Conservation (phyloP, 1,140 invertebrate species). For the Homarus americanus region DNA sequence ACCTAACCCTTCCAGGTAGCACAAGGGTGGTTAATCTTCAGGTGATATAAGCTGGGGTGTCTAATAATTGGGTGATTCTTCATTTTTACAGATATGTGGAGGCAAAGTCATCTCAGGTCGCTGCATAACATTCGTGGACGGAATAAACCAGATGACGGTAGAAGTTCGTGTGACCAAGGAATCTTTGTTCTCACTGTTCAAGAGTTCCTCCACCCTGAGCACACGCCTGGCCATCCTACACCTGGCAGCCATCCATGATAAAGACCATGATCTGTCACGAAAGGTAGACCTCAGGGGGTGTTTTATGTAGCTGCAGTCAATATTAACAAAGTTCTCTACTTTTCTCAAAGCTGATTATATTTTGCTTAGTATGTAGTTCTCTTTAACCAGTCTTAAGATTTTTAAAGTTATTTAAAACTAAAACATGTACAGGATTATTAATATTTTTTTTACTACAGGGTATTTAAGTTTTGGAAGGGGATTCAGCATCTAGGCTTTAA, state of each 20-base stretch:
- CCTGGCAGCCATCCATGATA: slow-evolving; percentile 70
- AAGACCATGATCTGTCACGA: slow-evolving; percentile 71
- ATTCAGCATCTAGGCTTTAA: too few relatives aligned
- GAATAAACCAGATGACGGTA: slow-evolving; percentile 56
- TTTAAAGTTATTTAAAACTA: neutral
- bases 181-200: slow-evolving; percentile 71
- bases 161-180: slow-evolving; percentile 72
- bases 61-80: too few relatives aligned
- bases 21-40: too few relatives aligned
- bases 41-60: too few relatives aligned
- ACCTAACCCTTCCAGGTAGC: too few relatives aligned
- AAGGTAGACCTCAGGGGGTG: slow-evolving; percentile 55
- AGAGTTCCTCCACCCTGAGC: slow-evolving; percentile 57
- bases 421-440: too few relatives aligned
- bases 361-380: too few relatives aligned
- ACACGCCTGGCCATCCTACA: slow-evolving; percentile 68
- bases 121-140: slow-evolving; percentile 65
- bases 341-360: neutral
- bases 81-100: slow-evolving; percentile 20
- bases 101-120: slow-evolving; percentile 52
- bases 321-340: neutral
- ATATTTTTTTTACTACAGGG: too few relatives aligned
- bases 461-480: too few relatives aligned
- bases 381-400: neutral
- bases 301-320: too few relatives aligned